Evolutionary conservation across 2,113 vertebrate species (phyloP).

Genomic region (Anguilla rostrata): DNA sequence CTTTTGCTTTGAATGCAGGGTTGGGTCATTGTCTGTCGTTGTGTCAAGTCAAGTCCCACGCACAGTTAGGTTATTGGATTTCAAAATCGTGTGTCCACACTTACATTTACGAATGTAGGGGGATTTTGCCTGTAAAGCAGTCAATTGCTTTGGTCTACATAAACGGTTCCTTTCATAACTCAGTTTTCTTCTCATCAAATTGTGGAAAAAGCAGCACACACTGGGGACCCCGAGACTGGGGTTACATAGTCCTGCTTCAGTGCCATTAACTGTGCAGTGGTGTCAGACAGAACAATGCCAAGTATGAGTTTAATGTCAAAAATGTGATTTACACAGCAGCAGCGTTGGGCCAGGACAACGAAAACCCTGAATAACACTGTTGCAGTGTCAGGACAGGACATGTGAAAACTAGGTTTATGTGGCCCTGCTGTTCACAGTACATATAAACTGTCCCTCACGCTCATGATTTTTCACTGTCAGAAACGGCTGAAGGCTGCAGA

Average conservation of each 20-base stretch:
- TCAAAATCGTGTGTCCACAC: too few relatives aligned
- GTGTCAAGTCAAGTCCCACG: too few relatives aligned
- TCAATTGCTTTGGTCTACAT: neutral
- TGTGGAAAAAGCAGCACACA: neutral
- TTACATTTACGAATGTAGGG: neutral
- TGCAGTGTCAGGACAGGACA: neutral
- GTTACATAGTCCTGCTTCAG: neutral
- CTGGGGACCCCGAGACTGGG: neutral
- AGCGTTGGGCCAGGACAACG: neutral
- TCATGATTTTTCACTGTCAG: constrained; percentile 59
- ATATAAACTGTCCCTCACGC: neutral
- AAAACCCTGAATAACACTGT: neutral
- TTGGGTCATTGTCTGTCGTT: too few relatives aligned
- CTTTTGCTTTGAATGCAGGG: too few relatives aligned
- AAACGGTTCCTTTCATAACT: neutral
- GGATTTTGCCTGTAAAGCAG: neutral
- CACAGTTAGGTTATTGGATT: too few relatives aligned
- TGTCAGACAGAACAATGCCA: neutral
- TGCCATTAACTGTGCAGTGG: neutral
- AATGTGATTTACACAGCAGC: neutral
- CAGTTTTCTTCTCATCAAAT: neutral
- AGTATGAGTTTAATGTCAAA: neutral
- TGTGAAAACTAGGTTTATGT: neutral
- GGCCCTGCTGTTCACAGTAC: neutral
- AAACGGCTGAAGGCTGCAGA: constrained; percentile 96